phyloP scores from a whole-genome alignment of 2,113 vertebrate species.

The Perognathus longimembris region DNA sequence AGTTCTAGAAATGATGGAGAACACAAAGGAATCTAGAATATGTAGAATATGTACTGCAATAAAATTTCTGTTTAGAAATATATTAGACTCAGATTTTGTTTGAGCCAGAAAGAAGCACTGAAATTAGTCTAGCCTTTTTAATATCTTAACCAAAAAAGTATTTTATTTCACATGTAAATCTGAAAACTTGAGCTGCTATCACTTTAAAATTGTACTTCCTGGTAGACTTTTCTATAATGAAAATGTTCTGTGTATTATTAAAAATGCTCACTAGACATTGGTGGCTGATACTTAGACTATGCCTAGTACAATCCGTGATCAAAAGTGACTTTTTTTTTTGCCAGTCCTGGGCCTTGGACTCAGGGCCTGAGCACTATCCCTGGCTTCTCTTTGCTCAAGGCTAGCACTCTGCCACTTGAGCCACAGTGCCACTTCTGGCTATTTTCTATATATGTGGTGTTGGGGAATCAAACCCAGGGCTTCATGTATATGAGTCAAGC shows the following conservation, averaged over 20 bases:
- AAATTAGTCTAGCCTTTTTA: constrained; percentile 23
- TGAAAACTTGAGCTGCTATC: not conserved
- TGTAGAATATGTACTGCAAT: not conserved
- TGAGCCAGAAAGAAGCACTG: constrained; percentile 12
- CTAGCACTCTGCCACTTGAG: too few relatives aligned
- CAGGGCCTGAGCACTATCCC: too few relatives aligned
- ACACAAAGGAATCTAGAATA: not conserved
- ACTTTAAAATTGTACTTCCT: not conserved
- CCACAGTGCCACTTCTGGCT: too few relatives aligned
- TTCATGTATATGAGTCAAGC: too few relatives aligned
- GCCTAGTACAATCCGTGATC: not conserved
- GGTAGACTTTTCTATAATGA: not conserved
- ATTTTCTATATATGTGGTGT: too few relatives aligned
- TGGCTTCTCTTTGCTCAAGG: too few relatives aligned
- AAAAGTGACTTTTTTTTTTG: not conserved
- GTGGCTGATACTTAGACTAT: not conserved
- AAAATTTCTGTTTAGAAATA: constrained; percentile 34
- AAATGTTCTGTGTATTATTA: not conserved
- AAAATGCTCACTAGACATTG: not conserved
- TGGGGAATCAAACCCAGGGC: too few relatives aligned
- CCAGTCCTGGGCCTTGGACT: too few relatives aligned
- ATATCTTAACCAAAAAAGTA: constrained; percentile 1
- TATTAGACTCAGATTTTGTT: not conserved
- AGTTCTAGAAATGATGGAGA: constrained; percentile 29
- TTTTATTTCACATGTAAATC: constrained; percentile 35